Evolutionary conservation across 2,888 invertebrate species (phyloP).

Genomic region (Orchesella flavescens): DNA sequence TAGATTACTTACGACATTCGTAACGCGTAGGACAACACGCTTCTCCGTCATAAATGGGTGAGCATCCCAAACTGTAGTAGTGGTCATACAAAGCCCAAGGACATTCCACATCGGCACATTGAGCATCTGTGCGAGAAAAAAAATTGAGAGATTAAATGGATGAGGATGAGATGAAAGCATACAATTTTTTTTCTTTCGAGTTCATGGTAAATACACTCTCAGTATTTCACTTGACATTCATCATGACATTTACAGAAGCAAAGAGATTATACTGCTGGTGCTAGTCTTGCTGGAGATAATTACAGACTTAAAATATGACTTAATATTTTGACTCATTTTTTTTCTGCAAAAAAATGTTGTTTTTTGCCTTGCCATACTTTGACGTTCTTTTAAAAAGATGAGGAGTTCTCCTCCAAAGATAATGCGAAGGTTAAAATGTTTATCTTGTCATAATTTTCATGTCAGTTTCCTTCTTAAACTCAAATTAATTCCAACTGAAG

Average conservation of each 20-base stretch:
- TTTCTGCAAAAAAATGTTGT: too few relatives aligned
- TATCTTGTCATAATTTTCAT: not conserved
- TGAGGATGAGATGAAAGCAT: too few relatives aligned
- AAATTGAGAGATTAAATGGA: not conserved
- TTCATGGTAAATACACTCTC: not conserved
- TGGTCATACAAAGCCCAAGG: conserved; percentile 70
- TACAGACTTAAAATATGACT: not conserved
- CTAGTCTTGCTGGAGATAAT: not conserved
- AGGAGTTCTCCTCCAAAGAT: not conserved
- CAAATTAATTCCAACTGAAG: not conserved
- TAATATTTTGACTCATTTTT: not conserved
- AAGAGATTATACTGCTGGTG: too few relatives aligned
- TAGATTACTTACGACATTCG: conserved; percentile 71
- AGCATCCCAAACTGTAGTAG: conserved; percentile 69
- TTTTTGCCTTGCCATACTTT: not conserved
- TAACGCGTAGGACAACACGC: conserved; percentile 72
- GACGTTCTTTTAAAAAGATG: not conserved
- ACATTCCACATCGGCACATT: conserved; percentile 67
- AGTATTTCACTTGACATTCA: not conserved
- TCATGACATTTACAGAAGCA: not conserved
- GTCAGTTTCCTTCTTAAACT: not conserved
- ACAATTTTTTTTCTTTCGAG: not conserved
- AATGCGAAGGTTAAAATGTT: conserved; percentile 1
- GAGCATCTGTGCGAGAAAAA: conserved; percentile 42
- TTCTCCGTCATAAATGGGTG: conserved; percentile 70